Base-by-base conservation (phyloP, 2,888 invertebrate genomes). In the Tortrix viridana region DNA sequence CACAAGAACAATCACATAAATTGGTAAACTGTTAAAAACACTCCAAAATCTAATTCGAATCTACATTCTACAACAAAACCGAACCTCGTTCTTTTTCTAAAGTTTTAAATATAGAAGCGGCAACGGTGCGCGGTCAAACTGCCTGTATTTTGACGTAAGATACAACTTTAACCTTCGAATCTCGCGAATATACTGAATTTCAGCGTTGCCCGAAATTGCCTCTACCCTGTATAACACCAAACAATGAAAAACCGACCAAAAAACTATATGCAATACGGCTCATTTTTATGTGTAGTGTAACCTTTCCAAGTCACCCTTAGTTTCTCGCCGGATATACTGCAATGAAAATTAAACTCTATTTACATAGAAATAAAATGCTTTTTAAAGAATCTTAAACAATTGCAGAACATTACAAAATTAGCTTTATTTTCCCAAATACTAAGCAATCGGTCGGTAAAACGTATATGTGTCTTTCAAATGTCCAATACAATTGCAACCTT, bases 121-220 rank as follows among this genome's bases (percentile, higher is more conserved):
- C 2, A 16, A 7, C 14, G 19, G 32, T 56, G 18, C 19, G 37
- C 23, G 32, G 37, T 14, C n/a, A 41, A 22, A 38, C 47, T 1
- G 20, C 22, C 50, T 14, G n/a, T 16, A 12, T 44, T 26, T 44
- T 44, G 32, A 46, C 44, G 52, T 59, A 61, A 56, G 65, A 68
- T 70, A 74, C 79, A 76, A 76, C 75, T 72, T 74, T 63, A 71
- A 73, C 72, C 74, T 70, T 70, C 77, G 74, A 68, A 74, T 72
- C 75, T 76, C 77, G 69, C 74, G 71, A 74, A 71, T 72, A 72
- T 67, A 80, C 80, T 80, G 80, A 76, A 69, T 75, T 74, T 71
- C 66, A 70, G 70, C 67, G 69, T 67, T 60, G 68, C 63, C 69
- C 67, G 65, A 54, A 69, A 56, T 62, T 68, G 65, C 46, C 16